phyloP scores from a whole-genome alignment of 2,797 vertebrate genomes.

The Pyrocephalus nanus region DNA sequence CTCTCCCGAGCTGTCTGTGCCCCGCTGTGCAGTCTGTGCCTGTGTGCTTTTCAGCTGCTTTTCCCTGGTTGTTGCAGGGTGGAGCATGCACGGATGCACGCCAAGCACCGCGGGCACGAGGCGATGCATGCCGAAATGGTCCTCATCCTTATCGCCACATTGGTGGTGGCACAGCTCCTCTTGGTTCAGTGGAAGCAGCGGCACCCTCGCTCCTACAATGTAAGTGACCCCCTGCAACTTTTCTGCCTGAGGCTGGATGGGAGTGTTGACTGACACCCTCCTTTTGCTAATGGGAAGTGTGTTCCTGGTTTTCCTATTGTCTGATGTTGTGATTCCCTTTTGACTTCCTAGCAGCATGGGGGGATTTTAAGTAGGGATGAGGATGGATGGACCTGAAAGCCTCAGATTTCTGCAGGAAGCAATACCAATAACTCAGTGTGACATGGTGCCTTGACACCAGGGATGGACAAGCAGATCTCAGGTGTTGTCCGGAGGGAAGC shows the following conservation, averaged over 20 bases:
- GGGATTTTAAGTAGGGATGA: not conserved
- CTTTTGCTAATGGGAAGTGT: not conserved
- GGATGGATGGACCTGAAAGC: not conserved
- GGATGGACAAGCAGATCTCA: too few species aligned
- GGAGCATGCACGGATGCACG: conserved; percentile 96
- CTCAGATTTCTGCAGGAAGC: not conserved
- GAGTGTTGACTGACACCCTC: rapidly evolving
- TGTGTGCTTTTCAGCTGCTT: rapidly evolving
- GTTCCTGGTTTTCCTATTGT: not conserved
- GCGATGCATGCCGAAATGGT: conserved; percentile 99
- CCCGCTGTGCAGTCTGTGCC: not conserved
- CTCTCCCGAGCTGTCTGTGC: not conserved
- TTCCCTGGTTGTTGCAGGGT: conserved; percentile 75
- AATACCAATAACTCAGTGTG: rapidly evolving
- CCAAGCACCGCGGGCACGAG: conserved; percentile 96
- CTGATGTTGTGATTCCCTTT: not conserved
- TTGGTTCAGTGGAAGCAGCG: conserved; percentile 98
- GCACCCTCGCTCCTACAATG: conserved; percentile 96
- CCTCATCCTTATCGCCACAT: conserved; percentile 95
- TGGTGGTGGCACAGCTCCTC: conserved; percentile 94
- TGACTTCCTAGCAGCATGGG: rapidly evolving
- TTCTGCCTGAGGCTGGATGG: not conserved
- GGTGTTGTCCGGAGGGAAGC: not conserved
- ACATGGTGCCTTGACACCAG: rapidly evolving
- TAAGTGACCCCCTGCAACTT: conserved; percentile 68